phyloP scores from a whole-genome alignment of 2,888 invertebrate genomes.

The Hydraecia micacea region DNA sequence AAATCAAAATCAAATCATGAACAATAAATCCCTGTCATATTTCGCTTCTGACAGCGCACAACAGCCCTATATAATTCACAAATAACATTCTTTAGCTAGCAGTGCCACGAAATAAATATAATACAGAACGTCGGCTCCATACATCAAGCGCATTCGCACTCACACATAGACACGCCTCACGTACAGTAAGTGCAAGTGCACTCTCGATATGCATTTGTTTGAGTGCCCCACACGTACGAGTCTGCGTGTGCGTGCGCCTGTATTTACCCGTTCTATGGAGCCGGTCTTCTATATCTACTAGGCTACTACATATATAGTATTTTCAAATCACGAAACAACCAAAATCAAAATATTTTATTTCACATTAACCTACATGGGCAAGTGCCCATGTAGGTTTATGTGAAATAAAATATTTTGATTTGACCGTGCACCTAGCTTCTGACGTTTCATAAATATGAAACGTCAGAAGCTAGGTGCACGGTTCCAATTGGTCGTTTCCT shows the following conservation, averaged over 20 bases:
- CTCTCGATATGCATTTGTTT: background rate
- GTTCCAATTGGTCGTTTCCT: too few species aligned
- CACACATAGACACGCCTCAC: background rate
- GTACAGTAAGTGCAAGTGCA: background rate
- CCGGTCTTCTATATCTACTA: background rate
- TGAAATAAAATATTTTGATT: too few species aligned
- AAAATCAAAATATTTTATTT: too few species aligned
- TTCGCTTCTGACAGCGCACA: background rate
- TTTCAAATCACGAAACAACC: too few species aligned
- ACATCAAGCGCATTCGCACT: background rate
- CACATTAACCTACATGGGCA: too few species aligned
- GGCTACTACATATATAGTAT: too few species aligned
- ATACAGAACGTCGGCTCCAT: background rate
- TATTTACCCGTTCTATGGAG: background rate
- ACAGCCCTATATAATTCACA: background rate
- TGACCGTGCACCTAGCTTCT: too few species aligned
- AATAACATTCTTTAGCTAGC: background rate
- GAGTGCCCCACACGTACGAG: background rate
- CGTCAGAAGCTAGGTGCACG: too few species aligned
- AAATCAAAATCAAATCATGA: constrained; percentile 4
- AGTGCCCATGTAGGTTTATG: too few species aligned
- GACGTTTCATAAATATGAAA: too few species aligned
- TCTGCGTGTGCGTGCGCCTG: background rate
- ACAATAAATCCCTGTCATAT: constrained; percentile 18
- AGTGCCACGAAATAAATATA: background rate